These are phyloP conservation scores for Erpornis zantholeuca DNA, from an alignment of 2,113 vertebrate species.

Conservation along the genomic window DNA sequence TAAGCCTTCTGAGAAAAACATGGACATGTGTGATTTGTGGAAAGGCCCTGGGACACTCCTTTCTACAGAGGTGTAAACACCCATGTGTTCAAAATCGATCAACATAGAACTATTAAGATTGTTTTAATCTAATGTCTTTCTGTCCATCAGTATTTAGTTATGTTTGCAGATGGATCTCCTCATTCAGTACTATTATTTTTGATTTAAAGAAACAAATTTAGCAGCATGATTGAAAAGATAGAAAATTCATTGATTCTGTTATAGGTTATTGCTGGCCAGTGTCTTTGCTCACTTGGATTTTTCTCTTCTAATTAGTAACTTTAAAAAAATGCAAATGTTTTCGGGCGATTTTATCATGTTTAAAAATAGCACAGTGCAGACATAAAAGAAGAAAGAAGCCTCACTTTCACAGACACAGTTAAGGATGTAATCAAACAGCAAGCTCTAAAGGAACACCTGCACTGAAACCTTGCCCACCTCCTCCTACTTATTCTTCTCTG, in stretches of 20 bases:
- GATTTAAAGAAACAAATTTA: background rate
- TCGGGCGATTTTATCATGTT: background rate
- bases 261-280: background rate
- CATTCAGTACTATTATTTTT: background rate
- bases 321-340: background rate
- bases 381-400: conserved; percentile 5
- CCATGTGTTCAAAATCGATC: background rate
- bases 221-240: background rate
- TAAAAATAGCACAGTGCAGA: conserved; percentile 37
- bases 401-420: conserved; percentile 17
- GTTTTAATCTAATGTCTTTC: background rate
- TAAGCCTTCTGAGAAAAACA: too few species aligned
- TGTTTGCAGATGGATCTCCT: background rate
- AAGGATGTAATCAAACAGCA: conserved; percentile 19
- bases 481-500: conserved; percentile 14
- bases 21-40: too few species aligned
- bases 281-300: background rate
- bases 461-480: conserved; percentile 6
- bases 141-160: background rate
- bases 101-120: background rate
- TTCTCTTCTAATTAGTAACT: conserved; percentile 12
- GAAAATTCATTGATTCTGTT: background rate
- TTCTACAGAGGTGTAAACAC: background rate
- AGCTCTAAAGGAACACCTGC: conserved; percentile 58
- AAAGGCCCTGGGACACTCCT: too few species aligned